Conservation (phyloP, 2,113 vertebrate species). For the Sinocyclocheilus anshuiensis region DNA sequence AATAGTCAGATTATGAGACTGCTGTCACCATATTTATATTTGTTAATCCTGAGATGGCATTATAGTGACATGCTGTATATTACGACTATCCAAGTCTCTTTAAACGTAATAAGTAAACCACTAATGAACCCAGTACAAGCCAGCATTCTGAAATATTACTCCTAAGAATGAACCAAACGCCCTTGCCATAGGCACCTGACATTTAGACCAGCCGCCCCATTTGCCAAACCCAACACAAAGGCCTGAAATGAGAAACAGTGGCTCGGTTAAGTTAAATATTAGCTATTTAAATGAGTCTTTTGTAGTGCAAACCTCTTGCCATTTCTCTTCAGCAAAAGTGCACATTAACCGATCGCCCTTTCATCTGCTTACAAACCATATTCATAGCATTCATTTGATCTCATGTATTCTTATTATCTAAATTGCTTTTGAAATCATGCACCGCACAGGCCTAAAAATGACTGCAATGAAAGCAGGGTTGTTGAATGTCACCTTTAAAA, state of each 20-base stretch:
- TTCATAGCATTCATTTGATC: constrained; percentile 2
- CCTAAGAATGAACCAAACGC: constrained; percentile 1
- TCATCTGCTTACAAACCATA: constrained; percentile 5
- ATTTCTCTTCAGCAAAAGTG: constrained; percentile 1
- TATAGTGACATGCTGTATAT: not conserved
- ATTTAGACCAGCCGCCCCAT: not conserved
- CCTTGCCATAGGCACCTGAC: constrained; percentile 16
- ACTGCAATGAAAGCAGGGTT: not conserved
- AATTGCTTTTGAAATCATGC: constrained; percentile 5
- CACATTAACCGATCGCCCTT: constrained; percentile 19
- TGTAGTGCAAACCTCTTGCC: constrained; percentile 8
- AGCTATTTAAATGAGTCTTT: constrained; percentile 44
- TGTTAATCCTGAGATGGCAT: no score
- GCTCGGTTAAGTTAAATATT: constrained; percentile 34
- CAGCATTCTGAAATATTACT: constrained; percentile 8
- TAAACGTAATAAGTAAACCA: not conserved
- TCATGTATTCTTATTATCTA: not conserved
- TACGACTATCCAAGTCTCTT: not conserved
- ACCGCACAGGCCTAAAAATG: not conserved
- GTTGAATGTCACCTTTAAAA: not conserved
- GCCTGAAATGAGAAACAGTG: constrained; percentile 13
- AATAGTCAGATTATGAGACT: not conserved
- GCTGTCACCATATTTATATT: not conserved
- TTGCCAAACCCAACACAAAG: constrained; percentile 27
- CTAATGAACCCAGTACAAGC: not conserved